These are phyloP conservation scores for Engystomops pustulosus DNA, from an alignment of 2,113 vertebrate genomes.

Conservation along the genomic window DNA sequence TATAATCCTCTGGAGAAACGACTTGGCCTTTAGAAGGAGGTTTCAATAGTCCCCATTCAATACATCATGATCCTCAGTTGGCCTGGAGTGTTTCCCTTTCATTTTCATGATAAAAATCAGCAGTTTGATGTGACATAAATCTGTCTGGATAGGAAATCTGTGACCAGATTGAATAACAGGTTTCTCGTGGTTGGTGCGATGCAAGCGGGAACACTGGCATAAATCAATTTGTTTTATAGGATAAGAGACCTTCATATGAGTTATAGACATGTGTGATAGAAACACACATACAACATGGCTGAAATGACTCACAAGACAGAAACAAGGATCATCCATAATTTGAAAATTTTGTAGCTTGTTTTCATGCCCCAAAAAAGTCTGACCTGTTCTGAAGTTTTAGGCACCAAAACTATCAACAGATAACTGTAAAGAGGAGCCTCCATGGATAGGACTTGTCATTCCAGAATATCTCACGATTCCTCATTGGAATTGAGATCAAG, in stretches of 20 bases:
- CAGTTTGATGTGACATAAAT: not conserved
- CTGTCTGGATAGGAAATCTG: not conserved
- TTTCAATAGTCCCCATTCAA: not conserved
- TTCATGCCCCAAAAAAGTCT: too few species aligned
- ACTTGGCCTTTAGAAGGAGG: too few species aligned
- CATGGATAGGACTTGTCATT: too few species aligned
- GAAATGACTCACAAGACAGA: not conserved
- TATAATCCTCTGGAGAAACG: not conserved
- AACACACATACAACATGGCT: not conserved
- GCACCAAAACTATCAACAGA: too few species aligned
- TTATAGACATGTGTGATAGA: not conserved
- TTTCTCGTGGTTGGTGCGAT: not conserved
- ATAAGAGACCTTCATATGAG: not conserved
- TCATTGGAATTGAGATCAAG: too few species aligned
- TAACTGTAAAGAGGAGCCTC: too few species aligned
- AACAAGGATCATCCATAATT: too few species aligned
- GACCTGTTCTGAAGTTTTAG: too few species aligned
- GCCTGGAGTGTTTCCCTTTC: not conserved
- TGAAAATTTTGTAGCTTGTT: too few species aligned
- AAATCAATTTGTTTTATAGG: not conserved
- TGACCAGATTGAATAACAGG: conserved; percentile 13
- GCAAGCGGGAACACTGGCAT: not conserved
- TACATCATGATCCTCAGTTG: not conserved
- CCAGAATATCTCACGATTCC: too few species aligned
- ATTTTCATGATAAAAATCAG: conserved; percentile 4